These are phyloP conservation scores for Lithosia quadra DNA, from an alignment of 2,888 invertebrate genomes.

Conservation along the genomic window DNA sequence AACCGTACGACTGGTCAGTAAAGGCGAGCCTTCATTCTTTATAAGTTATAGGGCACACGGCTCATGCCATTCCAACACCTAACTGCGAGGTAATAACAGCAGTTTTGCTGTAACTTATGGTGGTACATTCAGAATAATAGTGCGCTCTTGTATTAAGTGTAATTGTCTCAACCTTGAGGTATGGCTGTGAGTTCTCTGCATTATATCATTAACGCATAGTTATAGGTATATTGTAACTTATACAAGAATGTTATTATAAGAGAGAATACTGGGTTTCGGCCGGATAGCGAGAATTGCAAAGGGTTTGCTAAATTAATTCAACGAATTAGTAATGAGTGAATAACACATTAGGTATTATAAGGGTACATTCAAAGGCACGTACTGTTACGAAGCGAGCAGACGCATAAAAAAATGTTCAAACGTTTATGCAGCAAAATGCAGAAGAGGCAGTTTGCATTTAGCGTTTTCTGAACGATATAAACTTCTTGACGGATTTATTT, in stretches of 20 bases:
- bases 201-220: background rate
- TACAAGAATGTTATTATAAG: background rate
- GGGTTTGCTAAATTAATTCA: too few relatives aligned
- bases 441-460: too few relatives aligned
- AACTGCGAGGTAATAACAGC: slow-evolving; percentile 9
- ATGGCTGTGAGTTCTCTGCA: background rate
- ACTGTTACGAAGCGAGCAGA: too few relatives aligned
- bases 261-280: too few relatives aligned
- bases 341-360: too few relatives aligned
- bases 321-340: too few relatives aligned
- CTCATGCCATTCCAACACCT: slow-evolving; percentile 11
- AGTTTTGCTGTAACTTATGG: slow-evolving; percentile 9
- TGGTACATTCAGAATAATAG: slow-evolving; percentile 18
- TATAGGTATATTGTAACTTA: background rate
- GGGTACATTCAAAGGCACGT: too few relatives aligned
- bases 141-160: slow-evolving; percentile 15
- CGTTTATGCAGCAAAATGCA: too few relatives aligned
- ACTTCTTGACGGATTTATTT: too few relatives aligned
- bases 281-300: too few relatives aligned
- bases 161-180: slow-evolving; percentile 9
- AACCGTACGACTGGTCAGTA: slow-evolving; percentile 10
- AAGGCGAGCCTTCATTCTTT: slow-evolving; percentile 19
- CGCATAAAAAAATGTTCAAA: too few relatives aligned
- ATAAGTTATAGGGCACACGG: slow-evolving; percentile 22
- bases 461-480: too few relatives aligned